Evolutionary conservation across 2,797 vertebrate species (phyloP).

Genomic region (Vipera ursinii): DNA sequence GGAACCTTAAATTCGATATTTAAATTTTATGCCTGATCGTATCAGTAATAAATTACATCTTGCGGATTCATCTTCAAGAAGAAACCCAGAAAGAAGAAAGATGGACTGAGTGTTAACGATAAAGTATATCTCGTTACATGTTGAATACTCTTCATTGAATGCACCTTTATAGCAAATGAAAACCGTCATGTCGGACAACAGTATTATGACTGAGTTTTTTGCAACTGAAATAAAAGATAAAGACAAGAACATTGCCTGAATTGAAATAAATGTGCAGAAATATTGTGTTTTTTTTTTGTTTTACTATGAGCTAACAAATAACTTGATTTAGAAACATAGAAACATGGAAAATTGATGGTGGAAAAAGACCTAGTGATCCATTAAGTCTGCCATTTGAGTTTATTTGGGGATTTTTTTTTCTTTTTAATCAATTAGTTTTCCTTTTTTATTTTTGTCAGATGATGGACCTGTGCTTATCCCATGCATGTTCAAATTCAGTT

Average conservation of each 20-base stretch:
- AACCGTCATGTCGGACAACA: not conserved
- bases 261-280: not conserved
- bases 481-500: too few species aligned
- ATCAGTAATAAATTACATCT: not conserved
- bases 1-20: not conserved
- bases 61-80: not conserved
- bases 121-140: not conserved
- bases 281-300: not conserved
- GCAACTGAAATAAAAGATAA: not conserved
- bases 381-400: too few species aligned
- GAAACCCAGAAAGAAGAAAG: not conserved
- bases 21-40: not conserved
- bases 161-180: not conserved
- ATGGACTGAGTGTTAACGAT: not conserved
- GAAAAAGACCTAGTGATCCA: not conserved
- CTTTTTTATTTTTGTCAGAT: too few species aligned
- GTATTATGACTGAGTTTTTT: not conserved
- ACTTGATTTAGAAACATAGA: not conserved
- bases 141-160: not conserved
- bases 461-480: too few species aligned
- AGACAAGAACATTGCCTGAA: not conserved
- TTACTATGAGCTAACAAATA: not conserved
- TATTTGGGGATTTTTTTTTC: too few species aligned
- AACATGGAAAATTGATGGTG: not conserved
- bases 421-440: too few species aligned